These are phyloP conservation scores for Carabus problematicus DNA, from an alignment of 2,888 invertebrate species.

Conservation along the genomic window DNA sequence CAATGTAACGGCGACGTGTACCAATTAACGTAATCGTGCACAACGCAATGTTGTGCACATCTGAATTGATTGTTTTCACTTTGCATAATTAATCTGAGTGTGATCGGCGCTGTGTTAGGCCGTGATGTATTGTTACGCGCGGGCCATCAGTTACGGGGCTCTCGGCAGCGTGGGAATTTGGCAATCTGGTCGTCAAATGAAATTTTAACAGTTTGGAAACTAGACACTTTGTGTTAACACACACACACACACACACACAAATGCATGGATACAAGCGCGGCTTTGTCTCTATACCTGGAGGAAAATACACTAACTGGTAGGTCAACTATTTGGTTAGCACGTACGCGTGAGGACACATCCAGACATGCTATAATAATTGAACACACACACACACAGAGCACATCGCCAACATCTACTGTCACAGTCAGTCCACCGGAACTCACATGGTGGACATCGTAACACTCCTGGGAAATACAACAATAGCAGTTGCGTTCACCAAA, in stretches of 20 bases:
- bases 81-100: slow-evolving; percentile 38
- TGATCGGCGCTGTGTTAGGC: slow-evolving; percentile 21
- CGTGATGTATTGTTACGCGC: slow-evolving; percentile 22
- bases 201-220: background rate
- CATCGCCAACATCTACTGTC: too few species aligned
- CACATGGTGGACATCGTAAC: background rate
- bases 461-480: slow-evolving; percentile 29
- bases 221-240: background rate
- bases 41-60: slow-evolving; percentile 16
- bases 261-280: too few species aligned
- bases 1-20: slow-evolving; percentile 27
- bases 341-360: too few species aligned
- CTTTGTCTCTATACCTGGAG: too few species aligned
- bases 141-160: slow-evolving; percentile 2
- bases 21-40: slow-evolving; percentile 39
- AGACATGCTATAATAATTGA: too few species aligned
- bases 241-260: too few species aligned
- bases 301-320: too few species aligned
- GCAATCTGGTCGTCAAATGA: background rate
- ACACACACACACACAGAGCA: too few species aligned
- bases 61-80: slow-evolving; percentile 39
- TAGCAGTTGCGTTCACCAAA: slow-evolving; percentile 12
- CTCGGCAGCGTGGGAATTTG: slow-evolving; percentile 8
- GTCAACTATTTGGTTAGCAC: too few species aligned
- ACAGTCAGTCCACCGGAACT: too few species aligned